These are phyloP conservation scores for Madoqua kirkii DNA, from an alignment of 2,113 vertebrate genomes.

Conservation along the genomic window DNA sequence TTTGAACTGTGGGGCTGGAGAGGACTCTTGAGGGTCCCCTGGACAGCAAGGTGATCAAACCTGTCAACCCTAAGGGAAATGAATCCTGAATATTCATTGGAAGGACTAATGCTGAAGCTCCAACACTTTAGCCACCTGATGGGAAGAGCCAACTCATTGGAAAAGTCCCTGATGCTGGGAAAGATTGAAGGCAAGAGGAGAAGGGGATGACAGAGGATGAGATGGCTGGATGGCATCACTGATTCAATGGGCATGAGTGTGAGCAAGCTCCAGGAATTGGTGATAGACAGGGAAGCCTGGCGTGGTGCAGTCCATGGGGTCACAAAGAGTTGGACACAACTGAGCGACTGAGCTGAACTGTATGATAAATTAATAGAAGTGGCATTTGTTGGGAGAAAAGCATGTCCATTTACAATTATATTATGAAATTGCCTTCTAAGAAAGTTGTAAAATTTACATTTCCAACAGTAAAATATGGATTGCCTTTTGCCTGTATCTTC, in stretches of 20 bases:
- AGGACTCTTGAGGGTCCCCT: not conserved
- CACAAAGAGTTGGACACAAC: not conserved
- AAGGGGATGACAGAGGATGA: not conserved
- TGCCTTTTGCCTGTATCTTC: not conserved
- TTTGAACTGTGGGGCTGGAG: not conserved
- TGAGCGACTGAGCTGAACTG: not conserved
- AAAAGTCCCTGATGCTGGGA: not conserved
- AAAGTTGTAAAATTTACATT: not conserved
- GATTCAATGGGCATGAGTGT: not conserved
- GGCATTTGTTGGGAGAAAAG: not conserved
- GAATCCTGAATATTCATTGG: not conserved
- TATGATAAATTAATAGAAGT: not conserved
- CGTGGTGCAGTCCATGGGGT: not conserved
- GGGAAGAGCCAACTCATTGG: rapidly evolving
- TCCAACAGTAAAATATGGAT: not conserved
- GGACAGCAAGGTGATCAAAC: not conserved
- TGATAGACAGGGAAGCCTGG: not conserved
- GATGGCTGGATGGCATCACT: not conserved
- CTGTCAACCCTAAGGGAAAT: not conserved
- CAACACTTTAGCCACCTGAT: not conserved
- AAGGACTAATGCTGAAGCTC: not conserved
- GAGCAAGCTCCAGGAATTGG: not conserved
- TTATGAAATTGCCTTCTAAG: not conserved
- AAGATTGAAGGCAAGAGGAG: not conserved
- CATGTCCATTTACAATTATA: not conserved